Base-by-base conservation (phyloP, 1,140 invertebrate genomes). In the Schlechtendalia chinensis region DNA sequence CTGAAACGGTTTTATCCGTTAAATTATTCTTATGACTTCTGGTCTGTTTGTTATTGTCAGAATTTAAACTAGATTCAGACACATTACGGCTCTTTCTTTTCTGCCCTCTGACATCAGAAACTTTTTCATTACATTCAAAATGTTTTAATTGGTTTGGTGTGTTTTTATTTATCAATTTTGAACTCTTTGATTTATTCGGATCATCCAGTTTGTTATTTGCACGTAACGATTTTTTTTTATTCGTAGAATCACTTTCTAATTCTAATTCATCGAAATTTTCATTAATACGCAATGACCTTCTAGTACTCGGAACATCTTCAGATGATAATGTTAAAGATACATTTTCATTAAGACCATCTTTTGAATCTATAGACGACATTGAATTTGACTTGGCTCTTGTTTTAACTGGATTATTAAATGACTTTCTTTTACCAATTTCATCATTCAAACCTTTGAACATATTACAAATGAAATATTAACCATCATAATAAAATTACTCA, bases 271-370 rank as follows among this genome's bases (percentile, higher is more conserved):
- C 56, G 19, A 24, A 6, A 61, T 77, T 77, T 0, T 77, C 74
- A 61, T 63, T 47, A 24, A 39, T 50, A 1, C 75, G 75, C 39
- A 79, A 79, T 45, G 75, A 79, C 61, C 74, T 79, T 79, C 75
- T 61, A 12, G 56, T 61, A 61, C 56, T 61, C 11, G 19, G 16
- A 61, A 27, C 39, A 29, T 79, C 75, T 4, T 59, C 54, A 63
- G 10, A 47, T 32, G 19, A 29, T 56, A 39, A 24, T 58, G 19
- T 58, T 11, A 14, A 24, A 58, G 32, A 0, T 45, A 16, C 1
- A 5, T 1, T 22, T 14, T 75, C 72, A 16, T 17, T 14, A 10
- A 22, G 4, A 75, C 29, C 54, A 45, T 45, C 71, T 22, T 75
- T 75, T 2, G n/a, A 45, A 45, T 59, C 29, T 39, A 59, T 29